phyloP scores from a whole-genome alignment of 2,888 invertebrate species.

The Ophion obscuratus region DNA sequence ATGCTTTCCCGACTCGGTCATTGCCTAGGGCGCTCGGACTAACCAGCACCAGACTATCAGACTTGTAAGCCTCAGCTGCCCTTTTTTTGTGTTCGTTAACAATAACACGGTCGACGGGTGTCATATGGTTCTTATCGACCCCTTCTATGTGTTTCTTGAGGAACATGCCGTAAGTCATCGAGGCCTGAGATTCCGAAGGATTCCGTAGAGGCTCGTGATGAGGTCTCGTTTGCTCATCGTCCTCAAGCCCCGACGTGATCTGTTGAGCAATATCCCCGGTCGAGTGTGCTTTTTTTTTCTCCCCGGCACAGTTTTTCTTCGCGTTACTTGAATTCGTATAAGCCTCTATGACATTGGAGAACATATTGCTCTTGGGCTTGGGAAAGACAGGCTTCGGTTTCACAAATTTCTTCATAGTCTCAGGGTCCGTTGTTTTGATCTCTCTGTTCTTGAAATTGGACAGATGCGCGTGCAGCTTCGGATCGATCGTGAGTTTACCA shows the following conservation, averaged over 20 bases:
- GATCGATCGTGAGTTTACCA: constrained; percentile 84
- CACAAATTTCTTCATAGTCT: constrained; percentile 71
- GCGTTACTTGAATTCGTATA: constrained; percentile 54
- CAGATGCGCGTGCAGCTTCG: constrained; percentile 86
- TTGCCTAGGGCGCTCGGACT: constrained; percentile 23
- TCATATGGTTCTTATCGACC: constrained; percentile 54
- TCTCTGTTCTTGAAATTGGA: constrained; percentile 88
- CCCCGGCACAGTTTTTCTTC: constrained; percentile 78
- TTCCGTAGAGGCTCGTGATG: background rate
- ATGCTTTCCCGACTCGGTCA: background rate
- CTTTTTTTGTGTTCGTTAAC: constrained; percentile 65
- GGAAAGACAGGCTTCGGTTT: constrained; percentile 80
- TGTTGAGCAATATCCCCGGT: background rate
- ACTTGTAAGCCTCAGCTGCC: constrained; percentile 46
- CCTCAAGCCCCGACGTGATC: background rate
- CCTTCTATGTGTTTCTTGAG: constrained; percentile 70
- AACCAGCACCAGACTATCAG: constrained; percentile 21
- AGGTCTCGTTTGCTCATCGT: background rate
- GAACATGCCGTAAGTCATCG: constrained; percentile 76
- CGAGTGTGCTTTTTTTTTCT: background rate
- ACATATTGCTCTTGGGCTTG: constrained; percentile 72
- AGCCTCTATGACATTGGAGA: constrained; percentile 68
- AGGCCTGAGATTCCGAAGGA: background rate
- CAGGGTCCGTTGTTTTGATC: constrained; percentile 76
- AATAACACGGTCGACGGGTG: constrained; percentile 73